Evolutionary conservation across 2,797 vertebrate species (phyloP), one percentile per base, ranked within the genome.

Genomic region (Eulemur coronatus): DNA sequence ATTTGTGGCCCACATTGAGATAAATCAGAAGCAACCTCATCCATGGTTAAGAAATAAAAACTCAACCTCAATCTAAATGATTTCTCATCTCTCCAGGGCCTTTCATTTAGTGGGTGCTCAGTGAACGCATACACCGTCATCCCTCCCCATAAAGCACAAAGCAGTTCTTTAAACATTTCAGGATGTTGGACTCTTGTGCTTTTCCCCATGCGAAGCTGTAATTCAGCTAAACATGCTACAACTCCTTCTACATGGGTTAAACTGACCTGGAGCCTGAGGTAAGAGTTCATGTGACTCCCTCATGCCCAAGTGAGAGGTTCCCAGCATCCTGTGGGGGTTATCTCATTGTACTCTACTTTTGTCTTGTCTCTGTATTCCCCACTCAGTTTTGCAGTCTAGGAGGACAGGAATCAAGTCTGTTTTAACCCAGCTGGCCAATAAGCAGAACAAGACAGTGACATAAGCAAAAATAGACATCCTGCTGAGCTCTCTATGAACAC

Each of bases 401-500:
- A 55, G 50, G 48, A 38, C 35, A 52, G 20, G 43, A 33, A 61
- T 50, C 22, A 38, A 85, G 30, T 69, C 48, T 26, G 17, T 69
- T 92, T 88, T 70, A 69, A 89, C n/a, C 30, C 84, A 70, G 18
- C 3, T 1, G 63, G 18, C 41, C 73, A 22, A 7, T 4, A 30
- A 89, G 43, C 35, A 61, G 59, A 81, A 55, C 4, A 1, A 38
- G 18, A 46, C 69, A 18, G 33, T 15, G n/a, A 33, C 43, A n/a
- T 2, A n/a, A 6, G 10, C 13, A 24, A 22, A 76, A 38, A 13
- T 20, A 43, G 1, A 17, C 15, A 18, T 35, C 17, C 15, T 12
- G n/a, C 0, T 0, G 13, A 43, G 14, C 22, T 7, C 35, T 41
- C 1, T 8, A 5, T 55, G 20, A 24, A 52, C 20, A 78, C 20